A percentile compares a stretch with the other conserved stretches of the same genome.
These are phyloP conservation scores for Drosophila pseudotakahashii DNA, from an alignment of 2,888 invertebrate species.

Conservation along the genomic window DNA sequence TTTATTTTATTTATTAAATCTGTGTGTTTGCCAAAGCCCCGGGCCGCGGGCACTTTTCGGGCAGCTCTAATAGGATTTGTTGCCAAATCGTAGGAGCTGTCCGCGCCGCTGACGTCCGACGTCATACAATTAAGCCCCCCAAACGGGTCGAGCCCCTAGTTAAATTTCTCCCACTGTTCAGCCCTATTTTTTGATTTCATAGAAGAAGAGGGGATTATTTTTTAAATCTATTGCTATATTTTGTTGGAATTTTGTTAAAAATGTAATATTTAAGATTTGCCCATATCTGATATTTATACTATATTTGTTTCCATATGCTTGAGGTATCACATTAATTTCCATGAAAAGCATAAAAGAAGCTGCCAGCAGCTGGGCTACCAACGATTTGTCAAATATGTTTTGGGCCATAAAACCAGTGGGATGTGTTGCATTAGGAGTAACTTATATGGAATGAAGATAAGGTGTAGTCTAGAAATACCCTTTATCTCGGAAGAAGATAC, in stretches of 20 bases:
- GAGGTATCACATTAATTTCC: background rate
- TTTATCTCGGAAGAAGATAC: background rate
- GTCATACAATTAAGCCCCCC: slow-evolving; percentile 46
- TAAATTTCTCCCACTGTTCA: slow-evolving; percentile 32
- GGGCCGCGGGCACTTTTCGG: slow-evolving; percentile 52
- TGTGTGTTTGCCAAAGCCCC: slow-evolving; percentile 59
- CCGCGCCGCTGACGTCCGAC: slow-evolving; percentile 49
- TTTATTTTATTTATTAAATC: slow-evolving; percentile 71
- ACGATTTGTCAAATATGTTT: slow-evolving; percentile 56
- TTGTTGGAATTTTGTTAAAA: no score
- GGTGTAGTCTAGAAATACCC: slow-evolving; percentile 4
- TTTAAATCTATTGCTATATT: no score
- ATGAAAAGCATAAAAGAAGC: slow-evolving; percentile 45
- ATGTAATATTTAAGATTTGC: no score
- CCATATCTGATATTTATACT: background rate
- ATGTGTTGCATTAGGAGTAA: slow-evolving; percentile 12
- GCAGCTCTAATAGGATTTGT: slow-evolving; percentile 75
- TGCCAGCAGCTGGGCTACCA: slow-evolving; percentile 58
- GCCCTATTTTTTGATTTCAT: slow-evolving; percentile 2
- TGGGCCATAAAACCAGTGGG: slow-evolving; percentile 27
- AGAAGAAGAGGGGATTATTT: background rate
- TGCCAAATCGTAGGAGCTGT: slow-evolving; percentile 46
- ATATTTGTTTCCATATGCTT: no score
- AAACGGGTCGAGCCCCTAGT: slow-evolving; percentile 31
- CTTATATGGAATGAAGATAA: slow-evolving; percentile 19